A percentile compares a stretch with the other conserved stretches of the same genome.
Evolutionary conservation across 2,888 invertebrate genomes (phyloP).

Genomic region (Drosophila demipolita): DNA sequence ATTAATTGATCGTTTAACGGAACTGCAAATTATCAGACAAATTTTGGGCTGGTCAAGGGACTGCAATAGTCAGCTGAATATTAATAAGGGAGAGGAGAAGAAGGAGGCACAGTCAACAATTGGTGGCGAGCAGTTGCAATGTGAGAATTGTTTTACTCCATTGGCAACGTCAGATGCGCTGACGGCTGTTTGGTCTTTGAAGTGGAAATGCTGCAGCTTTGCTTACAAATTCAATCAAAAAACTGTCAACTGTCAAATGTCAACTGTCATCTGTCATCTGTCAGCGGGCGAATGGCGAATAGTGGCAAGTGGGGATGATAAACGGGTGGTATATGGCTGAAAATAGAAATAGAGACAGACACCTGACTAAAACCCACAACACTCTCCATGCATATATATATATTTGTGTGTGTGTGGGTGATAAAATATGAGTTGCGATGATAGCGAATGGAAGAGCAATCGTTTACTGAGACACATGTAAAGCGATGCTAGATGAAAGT

Average conservation of each 20-base stretch:
- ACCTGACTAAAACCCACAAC: slow-evolving; percentile 40
- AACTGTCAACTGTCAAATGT: slow-evolving; percentile 67
- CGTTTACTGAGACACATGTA: slow-evolving; percentile 46
- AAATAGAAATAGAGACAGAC: slow-evolving; percentile 27
- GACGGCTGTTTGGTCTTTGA: slow-evolving; percentile 64
- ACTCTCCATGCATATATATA: background rate
- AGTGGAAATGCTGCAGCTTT: slow-evolving; percentile 73
- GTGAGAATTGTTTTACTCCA: slow-evolving; percentile 14
- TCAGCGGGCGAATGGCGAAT: slow-evolving; percentile 20
- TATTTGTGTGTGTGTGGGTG: background rate
- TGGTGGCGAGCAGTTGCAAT: background rate
- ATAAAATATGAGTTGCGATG: slow-evolving; percentile 28
- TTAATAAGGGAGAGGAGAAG: background rate
- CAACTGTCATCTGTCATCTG: slow-evolving; percentile 67
- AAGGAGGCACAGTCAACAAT: background rate
- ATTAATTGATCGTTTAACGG: background rate
- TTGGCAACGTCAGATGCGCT: slow-evolving; percentile 17
- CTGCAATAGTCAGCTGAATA: background rate
- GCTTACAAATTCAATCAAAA: slow-evolving; percentile 82
- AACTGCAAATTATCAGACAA: background rate
- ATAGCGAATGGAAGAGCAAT: slow-evolving; percentile 22
- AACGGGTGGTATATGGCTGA: background rate
- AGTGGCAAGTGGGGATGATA: background rate
- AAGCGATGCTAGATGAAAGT: slow-evolving; percentile 81
- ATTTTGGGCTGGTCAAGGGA: background rate